Evolutionary conservation across 2,113 vertebrate species (phyloP), one percentile per base, ranked within the genome.

Genomic region (Ia io): DNA sequence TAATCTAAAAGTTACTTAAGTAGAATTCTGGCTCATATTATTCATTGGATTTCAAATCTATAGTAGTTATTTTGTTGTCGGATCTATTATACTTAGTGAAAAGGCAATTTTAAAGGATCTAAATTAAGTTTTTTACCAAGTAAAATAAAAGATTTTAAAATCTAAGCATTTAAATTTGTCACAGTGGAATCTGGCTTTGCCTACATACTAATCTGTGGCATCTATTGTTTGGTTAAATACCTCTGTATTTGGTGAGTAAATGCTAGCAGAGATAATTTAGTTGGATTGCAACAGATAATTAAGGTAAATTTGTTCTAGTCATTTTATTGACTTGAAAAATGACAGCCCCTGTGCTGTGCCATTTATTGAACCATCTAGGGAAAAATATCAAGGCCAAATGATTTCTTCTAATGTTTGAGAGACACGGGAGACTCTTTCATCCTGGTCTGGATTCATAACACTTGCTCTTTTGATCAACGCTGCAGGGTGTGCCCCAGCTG

Each of bases 401-500:
- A 94, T 93, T 96, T 92, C 97, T 97, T 96, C 91, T 95, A 78
- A 93, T 95, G 51, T 97, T 49, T 95, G 73, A 67, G 77, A 97
- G 93, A 85, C 86, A 23, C 1, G 6, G 94, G 73, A 35, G 91
- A 56, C 97, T 95, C 79, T 97, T 88, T 53, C 96, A 95, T 91
- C 84, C 94, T 76, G 42, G 44, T 96, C 80, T 96, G 44, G 97
- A 91, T 93, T 97, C 88, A 30, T 96, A 93, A 93, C 91, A 35
- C 93, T 95, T 93, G 94, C 92, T 96, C 94, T 98, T 98, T 97
- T 98, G 96, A 97, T 98, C 96, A 95, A 97, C 96, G 65, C 98
- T 97, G 71, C 97, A 99, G 99, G 99, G 99, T 87, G 98, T 99
- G 96, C 98, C 99, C 96, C 98, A 99, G 98, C 97, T 99, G 97